Base-by-base conservation (phyloP, 2,797 vertebrate genomes). In the Serranus cabrilla region DNA sequence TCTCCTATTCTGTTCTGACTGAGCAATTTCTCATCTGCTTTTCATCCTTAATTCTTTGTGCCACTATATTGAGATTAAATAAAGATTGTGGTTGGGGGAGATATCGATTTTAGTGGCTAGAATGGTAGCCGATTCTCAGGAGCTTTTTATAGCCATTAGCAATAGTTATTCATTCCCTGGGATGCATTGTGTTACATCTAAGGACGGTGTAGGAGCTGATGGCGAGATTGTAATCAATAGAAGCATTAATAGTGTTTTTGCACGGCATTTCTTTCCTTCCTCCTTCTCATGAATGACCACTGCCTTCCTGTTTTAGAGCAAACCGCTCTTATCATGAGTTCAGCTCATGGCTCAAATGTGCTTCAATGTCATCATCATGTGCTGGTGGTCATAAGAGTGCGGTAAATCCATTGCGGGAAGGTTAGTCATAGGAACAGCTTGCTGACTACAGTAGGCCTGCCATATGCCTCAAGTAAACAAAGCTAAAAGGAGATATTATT, bases 71-170 rank as follows among this genome's bases (percentile, higher is more conserved):
- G 76, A 90, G 87, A 90, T 93, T 88, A 89, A 93, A 92, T 92
- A 89, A 92, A 91, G 89, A 90, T 92, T 91, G 83, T 81, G 93
- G 93, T 93, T 77, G 73, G 67, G 67, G 64, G 78, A 71, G 82
- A 59, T 91, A 95, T 95, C 37, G 94, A 95, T 95, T 93, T 79
- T 84, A 82, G 87, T 74, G 71, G 86, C 83, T 79, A 69, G 86
- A 86, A 87, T 64, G 83, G 88, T 84, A 81, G 76, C 70, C 1
- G 72, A 85, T 85, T 91, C 90, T 91, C 89, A 21, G 55, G 89
- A 89, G 87, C 90, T 94, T 93, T 94, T 94, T 91, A 94, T 94
- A 95, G 89, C 90, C 83, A 88, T 93, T 89, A 89, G 92, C 86
- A 81, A 90, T 80, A 91, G 87, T 93, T 93, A 92, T 91, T 91